phyloP scores from a whole-genome alignment of 2,113 vertebrate genomes.

The Ageneiosus marmoratus region DNA sequence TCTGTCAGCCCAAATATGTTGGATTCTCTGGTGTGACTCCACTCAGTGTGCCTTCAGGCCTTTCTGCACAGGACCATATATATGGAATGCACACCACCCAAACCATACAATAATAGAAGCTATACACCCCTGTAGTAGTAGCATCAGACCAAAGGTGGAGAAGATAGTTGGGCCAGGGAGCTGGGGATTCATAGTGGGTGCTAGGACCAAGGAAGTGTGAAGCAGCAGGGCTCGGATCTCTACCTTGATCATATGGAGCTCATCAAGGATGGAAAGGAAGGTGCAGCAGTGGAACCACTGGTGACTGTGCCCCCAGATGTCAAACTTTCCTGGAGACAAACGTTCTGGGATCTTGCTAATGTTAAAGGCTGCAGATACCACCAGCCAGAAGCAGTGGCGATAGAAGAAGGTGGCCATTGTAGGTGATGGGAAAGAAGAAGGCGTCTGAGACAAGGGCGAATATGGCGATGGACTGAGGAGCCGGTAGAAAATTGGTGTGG shows the following conservation, averaged over 20 bases:
- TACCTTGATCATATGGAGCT: constrained; percentile 77
- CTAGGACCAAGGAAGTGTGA: constrained; percentile 53
- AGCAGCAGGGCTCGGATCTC: constrained; percentile 71
- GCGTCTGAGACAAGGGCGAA: constrained; percentile 49
- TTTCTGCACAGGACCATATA: constrained; percentile 61
- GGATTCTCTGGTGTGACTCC: neutral
- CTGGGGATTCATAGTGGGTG: constrained; percentile 20
- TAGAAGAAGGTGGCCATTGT: constrained; percentile 68
- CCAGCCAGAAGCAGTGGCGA: constrained; percentile 76
- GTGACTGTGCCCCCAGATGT: constrained; percentile 82
- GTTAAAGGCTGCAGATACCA: constrained; percentile 76
- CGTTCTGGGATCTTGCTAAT: constrained; percentile 79
- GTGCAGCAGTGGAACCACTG: constrained; percentile 83
- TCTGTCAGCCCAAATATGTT: neutral
- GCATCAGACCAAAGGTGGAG: constrained; percentile 76
- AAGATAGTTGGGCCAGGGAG: constrained; percentile 62
- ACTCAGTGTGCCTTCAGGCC: constrained; percentile 51
- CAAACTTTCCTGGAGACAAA: constrained; percentile 71
- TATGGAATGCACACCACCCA: constrained; percentile 66
- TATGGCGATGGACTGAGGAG: constrained; percentile 62
- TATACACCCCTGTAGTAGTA: constrained; percentile 73
- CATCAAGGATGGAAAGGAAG: constrained; percentile 78
- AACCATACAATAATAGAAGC: constrained; percentile 71
- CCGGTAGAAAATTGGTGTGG: constrained; percentile 73
- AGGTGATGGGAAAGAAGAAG: constrained; percentile 40